Base-by-base conservation (phyloP, 1,140 invertebrate genomes). In the Papilio polyxenes region DNA sequence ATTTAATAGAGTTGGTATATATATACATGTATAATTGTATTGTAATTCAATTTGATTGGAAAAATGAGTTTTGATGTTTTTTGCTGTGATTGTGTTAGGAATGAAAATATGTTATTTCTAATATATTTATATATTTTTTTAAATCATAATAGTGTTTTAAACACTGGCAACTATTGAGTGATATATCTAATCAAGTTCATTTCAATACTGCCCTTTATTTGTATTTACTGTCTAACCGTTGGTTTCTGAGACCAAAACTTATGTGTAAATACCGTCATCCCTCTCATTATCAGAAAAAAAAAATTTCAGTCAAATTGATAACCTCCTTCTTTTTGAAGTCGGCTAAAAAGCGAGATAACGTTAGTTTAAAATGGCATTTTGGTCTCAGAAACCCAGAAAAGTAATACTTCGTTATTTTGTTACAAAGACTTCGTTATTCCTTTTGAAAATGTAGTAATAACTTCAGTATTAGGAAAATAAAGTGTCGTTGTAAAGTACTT, bases 21-120 rank as follows among this genome's bases (percentile, higher is more conserved):
- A 62, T 72, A 62, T 77, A 49, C 37, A 15, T 78, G 31, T 79
- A 79, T 62, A 40, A 72, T 65, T 72, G 23, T 72, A 37, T 72
- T 37, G 31, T 72, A 31, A 59, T 79, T 79, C 77, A 79, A 79
- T 79, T 79, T 79, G 77, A 79, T 79, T 79, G 77, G 77, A 79
- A 79, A 77, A 77, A 44, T 44, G 31, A 62, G 31, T 59, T 79
- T 23, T 9, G 37, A 59, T 44, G 51, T 79, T 77, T 77, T 79
- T 79, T 79, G 77, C 77, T 79, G 77, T 79, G 77, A 79, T 79
- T 79, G 77, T 37, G 77, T 79, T 79, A 79, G 53, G 40, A 62
- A 79, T 10, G 37, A 62, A 62, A 79, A 62, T 59, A 40, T 79
- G 53, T 40, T 78, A 79, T 79, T 65, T 79, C 65, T 59, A 51